A percentile compares a stretch with the other conserved stretches of the same genome.
Evolutionary conservation across 2,797 vertebrate genomes (phyloP).

Genomic region (Helarctos malayanus): DNA sequence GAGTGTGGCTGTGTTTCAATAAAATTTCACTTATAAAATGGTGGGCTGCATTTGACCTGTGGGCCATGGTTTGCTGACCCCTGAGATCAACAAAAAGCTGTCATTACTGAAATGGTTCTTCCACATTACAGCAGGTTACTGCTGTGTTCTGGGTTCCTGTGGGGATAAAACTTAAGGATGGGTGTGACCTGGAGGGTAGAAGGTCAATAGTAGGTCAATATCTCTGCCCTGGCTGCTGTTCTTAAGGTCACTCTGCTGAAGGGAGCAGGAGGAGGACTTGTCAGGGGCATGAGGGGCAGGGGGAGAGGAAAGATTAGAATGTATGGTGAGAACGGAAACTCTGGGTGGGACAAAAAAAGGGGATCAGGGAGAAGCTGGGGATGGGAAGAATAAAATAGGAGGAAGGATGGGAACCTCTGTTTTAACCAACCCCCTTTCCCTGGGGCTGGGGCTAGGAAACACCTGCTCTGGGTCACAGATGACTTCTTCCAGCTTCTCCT

Average conservation of each 20-base stretch:
- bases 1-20: neutral
- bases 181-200: neutral
- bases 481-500: neutral
- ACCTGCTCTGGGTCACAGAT: neutral
- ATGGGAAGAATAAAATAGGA: neutral
- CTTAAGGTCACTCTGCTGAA: neutral
- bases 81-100: neutral
- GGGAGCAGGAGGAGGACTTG: neutral
- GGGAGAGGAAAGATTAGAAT: neutral
- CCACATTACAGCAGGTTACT: neutral
- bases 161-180: neutral
- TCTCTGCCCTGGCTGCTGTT: neutral
- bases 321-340: neutral
- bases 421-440: neutral
- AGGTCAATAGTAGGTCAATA: neutral
- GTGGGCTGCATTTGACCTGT: neutral
- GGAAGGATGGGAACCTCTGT: neutral
- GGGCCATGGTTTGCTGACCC: neutral
- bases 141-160: neutral
- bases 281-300: no score
- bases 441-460: neutral
- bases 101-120: conserved; percentile 31
- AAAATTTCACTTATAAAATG: neutral
- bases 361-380: neutral
- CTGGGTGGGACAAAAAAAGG: neutral